Conservation (phyloP, 2,113 vertebrate species). For the Candoia aspera region DNA sequence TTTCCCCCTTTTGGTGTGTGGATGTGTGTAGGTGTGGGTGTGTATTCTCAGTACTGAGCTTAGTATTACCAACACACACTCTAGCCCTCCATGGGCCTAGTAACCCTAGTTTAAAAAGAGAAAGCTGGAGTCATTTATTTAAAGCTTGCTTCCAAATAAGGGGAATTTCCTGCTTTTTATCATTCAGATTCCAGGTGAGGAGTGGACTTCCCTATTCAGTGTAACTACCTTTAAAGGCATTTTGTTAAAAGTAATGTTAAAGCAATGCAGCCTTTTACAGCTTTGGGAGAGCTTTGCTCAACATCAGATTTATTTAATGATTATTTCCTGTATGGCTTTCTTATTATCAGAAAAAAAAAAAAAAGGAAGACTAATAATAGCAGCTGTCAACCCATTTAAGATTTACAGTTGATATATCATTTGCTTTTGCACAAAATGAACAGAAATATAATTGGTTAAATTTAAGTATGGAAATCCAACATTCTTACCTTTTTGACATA, state of each 20-base stretch:
- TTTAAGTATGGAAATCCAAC: neutral
- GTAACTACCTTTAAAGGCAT: neutral
- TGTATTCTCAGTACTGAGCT: too few relatives aligned
- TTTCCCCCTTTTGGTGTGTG: neutral
- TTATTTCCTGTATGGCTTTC: neutral
- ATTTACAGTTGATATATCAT: neutral
- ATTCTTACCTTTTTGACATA: neutral
- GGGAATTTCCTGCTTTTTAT: too few relatives aligned
- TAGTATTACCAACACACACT: too few relatives aligned
- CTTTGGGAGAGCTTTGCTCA: neutral
- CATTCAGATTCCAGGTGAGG: too few relatives aligned
- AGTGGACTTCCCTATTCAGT: neutral
- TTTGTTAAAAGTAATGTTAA: neutral
- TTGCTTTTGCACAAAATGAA: neutral
- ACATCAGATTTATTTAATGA: neutral
- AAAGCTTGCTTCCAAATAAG: too few relatives aligned
- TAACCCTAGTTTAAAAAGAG: too few relatives aligned
- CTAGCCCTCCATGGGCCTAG: too few relatives aligned
- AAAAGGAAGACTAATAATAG: neutral
- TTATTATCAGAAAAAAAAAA: neutral
- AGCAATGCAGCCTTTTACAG: neutral
- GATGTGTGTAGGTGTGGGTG: too few relatives aligned
- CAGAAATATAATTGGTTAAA: neutral
- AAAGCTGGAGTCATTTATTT: too few relatives aligned
- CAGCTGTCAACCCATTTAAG: neutral